Conservation (phyloP, 1,140 invertebrate genomes). For the Atta colombica region DNA sequence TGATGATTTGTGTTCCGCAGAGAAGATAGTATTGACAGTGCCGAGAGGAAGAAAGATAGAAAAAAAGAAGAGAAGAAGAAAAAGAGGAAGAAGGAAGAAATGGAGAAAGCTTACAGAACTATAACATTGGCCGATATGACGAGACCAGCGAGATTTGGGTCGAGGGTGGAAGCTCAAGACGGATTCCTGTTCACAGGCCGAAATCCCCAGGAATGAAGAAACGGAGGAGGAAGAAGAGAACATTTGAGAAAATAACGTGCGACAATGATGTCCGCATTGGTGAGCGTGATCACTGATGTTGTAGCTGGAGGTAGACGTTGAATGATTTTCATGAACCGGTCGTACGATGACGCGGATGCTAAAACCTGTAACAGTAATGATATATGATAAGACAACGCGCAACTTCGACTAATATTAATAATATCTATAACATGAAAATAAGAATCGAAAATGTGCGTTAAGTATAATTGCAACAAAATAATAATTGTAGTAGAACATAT, state of each 20-base stretch:
- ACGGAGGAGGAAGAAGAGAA: constrained; percentile 60
- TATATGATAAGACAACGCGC: neutral
- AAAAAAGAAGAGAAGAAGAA: neutral
- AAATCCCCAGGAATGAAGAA: constrained; percentile 66
- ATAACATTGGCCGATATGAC: constrained; percentile 41
- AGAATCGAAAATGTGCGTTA: neutral
- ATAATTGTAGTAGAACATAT: neutral
- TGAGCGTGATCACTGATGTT: neutral
- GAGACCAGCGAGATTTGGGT: constrained; percentile 69
- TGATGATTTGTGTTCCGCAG: neutral
- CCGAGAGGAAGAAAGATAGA: neutral
- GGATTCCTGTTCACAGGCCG: constrained; percentile 10
- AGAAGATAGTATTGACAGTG: constrained; percentile 6
- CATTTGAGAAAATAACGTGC: constrained; percentile 60
- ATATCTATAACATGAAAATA: neutral
- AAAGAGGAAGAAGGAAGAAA: neutral
- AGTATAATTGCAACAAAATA: neutral
- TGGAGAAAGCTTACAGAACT: constrained; percentile 32
- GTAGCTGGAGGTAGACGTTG: constrained; percentile 28
- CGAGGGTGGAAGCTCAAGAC: constrained; percentile 50
- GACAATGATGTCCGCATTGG: constrained; percentile 14
- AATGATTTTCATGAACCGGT: constrained; percentile 16
- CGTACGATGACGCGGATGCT: constrained; percentile 34
- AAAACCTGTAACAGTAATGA: constrained; percentile 56
- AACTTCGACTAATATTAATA: neutral